Percentiles rank a stretch among this genome's conserved stretches.
These are phyloP conservation scores for Epistrophella euchroma DNA, from an alignment of 2,888 invertebrate species.

Conservation along the genomic window DNA sequence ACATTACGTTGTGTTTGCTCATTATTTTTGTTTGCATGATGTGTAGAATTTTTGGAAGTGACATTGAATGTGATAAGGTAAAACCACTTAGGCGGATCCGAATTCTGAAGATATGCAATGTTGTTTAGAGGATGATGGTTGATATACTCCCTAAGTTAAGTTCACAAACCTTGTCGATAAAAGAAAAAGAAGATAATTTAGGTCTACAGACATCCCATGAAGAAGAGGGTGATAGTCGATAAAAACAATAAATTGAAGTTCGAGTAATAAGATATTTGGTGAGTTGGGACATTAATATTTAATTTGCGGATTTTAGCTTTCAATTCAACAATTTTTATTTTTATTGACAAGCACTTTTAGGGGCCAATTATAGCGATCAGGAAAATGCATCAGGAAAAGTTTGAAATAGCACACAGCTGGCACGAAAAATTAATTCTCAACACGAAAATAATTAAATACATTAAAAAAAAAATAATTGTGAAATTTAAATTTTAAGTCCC, in stretches of 20 bases:
- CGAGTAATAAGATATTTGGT: background rate
- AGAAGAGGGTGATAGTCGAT: background rate
- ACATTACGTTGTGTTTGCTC: conserved; percentile 4
- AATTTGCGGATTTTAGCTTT: too few relatives aligned
- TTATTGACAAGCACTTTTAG: too few relatives aligned
- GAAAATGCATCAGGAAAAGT: too few relatives aligned
- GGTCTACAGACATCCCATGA: background rate
- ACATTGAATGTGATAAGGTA: background rate
- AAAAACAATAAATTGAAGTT: background rate
- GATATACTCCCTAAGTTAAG: background rate
- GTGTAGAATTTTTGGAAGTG: background rate
- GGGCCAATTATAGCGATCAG: too few relatives aligned
- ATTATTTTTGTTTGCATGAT: background rate
- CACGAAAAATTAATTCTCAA: too few relatives aligned
- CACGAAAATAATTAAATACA: too few relatives aligned
- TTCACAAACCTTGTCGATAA: background rate
- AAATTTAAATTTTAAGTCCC: too few relatives aligned
- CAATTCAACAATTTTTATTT: too few relatives aligned
- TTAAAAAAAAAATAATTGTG: too few relatives aligned
- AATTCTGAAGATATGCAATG: background rate
- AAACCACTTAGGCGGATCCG: background rate
- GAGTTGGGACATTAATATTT: background rate
- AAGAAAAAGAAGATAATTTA: background rate
- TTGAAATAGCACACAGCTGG: too few relatives aligned
- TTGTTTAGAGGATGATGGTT: background rate